phyloP scores from a whole-genome alignment of 2,113 vertebrate genomes.

The Ciconia stormi region DNA sequence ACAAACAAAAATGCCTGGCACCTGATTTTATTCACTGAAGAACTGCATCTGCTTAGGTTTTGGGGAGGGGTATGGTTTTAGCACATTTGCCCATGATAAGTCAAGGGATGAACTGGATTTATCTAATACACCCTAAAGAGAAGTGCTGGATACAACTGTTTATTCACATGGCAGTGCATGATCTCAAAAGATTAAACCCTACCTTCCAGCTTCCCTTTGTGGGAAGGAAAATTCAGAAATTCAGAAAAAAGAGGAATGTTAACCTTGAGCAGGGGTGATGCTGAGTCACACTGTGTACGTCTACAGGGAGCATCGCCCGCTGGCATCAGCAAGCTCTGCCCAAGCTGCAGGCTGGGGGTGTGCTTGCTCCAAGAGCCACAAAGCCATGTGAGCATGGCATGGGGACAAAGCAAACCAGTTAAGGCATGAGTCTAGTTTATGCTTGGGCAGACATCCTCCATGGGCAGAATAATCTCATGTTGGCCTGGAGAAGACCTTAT shows the following conservation, averaged over 20 bases:
- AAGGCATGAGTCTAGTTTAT: neutral
- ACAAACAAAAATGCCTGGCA: neutral
- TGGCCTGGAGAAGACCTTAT: neutral
- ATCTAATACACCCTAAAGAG: neutral
- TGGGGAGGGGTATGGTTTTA: neutral
- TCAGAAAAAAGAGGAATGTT: neutral
- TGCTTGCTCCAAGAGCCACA: neutral
- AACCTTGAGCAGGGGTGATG: neutral
- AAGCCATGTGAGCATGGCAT: neutral
- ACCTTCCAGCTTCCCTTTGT: neutral
- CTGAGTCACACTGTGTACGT: neutral
- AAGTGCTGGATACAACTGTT: neutral
- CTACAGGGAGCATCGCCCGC: fast-evolving
- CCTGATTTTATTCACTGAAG: neutral
- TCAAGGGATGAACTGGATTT: neutral
- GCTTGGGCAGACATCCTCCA: neutral
- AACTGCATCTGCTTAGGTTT: neutral
- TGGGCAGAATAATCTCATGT: fast-evolving
- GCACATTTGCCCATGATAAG: neutral
- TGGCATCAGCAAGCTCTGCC: neutral
- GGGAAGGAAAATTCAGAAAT: neutral
- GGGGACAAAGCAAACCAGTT: neutral
- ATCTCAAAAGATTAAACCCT: neutral
- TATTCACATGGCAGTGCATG: neutral
- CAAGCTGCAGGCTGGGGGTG: neutral